Conservation (phyloP, 2,888 invertebrate species). For the Cosmopolites sordidus region DNA sequence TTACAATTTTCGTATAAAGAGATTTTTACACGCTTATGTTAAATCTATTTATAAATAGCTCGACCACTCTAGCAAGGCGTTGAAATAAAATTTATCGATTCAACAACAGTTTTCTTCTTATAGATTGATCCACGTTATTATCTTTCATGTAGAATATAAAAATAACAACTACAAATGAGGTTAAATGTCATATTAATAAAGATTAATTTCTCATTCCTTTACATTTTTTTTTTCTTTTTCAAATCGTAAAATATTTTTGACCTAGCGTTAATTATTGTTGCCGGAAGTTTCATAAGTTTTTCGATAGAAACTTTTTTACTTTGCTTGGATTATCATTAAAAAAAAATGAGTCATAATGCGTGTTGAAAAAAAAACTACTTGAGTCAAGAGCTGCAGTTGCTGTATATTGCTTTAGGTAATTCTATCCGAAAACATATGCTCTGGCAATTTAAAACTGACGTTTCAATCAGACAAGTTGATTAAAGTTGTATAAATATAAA, state of each 20-base stretch:
- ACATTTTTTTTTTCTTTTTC: not conserved
- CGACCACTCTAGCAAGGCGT: not conserved
- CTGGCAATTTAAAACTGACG: constrained; percentile 11
- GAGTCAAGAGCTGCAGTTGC: too few species aligned
- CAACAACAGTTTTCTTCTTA: too few species aligned
- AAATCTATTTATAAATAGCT: not conserved
- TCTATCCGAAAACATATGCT: constrained; percentile 13
- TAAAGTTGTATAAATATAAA: constrained; percentile 11
- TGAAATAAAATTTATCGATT: not conserved
- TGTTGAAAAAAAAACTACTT: too few species aligned
- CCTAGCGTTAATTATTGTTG: too few species aligned
- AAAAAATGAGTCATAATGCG: not conserved
- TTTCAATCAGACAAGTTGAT: constrained; percentile 6
- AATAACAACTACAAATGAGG: constrained; percentile 13
- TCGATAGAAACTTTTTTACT: not conserved
- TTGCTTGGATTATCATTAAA: too few species aligned
- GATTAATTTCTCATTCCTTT: constrained; percentile 9
- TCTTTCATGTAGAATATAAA: constrained; percentile 5
- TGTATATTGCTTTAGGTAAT: constrained; percentile 6
- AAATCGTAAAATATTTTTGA: too few species aligned
- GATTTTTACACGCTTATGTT: not conserved
- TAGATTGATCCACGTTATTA: not conserved
- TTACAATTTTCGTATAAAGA: not conserved
- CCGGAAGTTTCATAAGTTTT: not conserved
- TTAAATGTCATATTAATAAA: constrained; percentile 20